Base-by-base conservation (phyloP, 2,888 invertebrate species). In the Ophraella communa region DNA sequence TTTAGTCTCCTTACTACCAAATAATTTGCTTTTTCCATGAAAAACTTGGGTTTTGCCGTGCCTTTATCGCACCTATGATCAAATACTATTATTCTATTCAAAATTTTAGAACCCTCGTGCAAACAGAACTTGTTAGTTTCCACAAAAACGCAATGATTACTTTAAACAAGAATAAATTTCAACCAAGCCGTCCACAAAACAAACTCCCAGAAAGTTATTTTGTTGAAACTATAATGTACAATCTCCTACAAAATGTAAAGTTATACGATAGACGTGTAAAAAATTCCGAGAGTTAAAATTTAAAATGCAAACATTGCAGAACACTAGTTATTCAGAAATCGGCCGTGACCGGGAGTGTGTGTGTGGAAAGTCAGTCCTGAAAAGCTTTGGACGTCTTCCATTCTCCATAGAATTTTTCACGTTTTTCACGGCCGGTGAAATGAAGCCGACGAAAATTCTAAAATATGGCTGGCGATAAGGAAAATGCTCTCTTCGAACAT, bases 281-380 rank as follows among this genome's bases (percentile, higher is more conserved):
- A 68, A 68, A 65, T 68, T 39, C 56, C 45, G 54, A 63, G n/a
- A n/a, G 62, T 60, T 54, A 55, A 64, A 70, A 71, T 71, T 70
- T 70, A 70, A 71, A 71, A 71, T 71, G 70, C 71, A 70, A 70
- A 70, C 69, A 69, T 62, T 67, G 69, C 64, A 62, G 69, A 66
- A 68, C 69, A 70, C 67, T 67, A 68, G 65, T 68, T 66, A 66
- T 71, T 64, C 70, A 66, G 66, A 66, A 68, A 63, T 68, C 69
- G 71, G 69, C 66, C 68, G 68, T 66, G 68, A 69, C 71, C 68
- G 58, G 51, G 51, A 63, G 68, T 61, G 61, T 53, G 51, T 61
- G 68, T 61, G 61, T 53, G 61, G 62, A 65, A 57, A 59, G 59
- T 59, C 51, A 59, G 59, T 59, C 51, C 24, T 42, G 51, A 51